Evolutionary conservation across 2,888 invertebrate genomes (phyloP).

Genomic region (Zygogramma bicolorata): DNA sequence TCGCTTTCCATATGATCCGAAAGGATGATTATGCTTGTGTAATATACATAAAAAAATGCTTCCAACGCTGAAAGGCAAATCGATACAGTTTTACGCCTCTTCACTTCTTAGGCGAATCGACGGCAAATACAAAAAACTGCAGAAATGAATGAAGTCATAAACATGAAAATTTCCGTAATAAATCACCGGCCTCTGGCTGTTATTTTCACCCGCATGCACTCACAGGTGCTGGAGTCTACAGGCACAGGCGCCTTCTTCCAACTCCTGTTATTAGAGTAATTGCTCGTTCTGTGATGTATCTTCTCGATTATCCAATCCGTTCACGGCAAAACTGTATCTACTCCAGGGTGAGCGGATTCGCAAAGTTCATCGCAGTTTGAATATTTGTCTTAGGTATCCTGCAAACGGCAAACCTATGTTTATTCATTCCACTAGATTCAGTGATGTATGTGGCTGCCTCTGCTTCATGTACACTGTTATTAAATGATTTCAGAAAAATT

Average conservation of each 20-base stretch:
- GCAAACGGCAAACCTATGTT: not conserved
- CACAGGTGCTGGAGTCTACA: conserved; percentile 7
- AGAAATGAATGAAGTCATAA: conserved; percentile 6
- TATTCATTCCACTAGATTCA: not conserved
- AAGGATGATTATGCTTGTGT: no score
- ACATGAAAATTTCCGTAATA: not conserved
- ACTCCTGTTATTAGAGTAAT: conserved; percentile 29
- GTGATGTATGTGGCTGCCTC: not conserved
- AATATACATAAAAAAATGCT: not conserved
- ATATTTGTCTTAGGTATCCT: conserved; percentile 9
- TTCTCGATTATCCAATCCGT: conserved; percentile 16
- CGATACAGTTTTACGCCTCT: not conserved
- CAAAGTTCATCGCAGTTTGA: conserved; percentile 25
- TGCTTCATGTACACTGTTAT: not conserved
- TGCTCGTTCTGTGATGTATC: conserved; percentile 28
- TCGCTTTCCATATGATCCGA: no score
- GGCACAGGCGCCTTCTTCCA: conserved; percentile 7
- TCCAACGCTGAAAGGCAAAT: not conserved
- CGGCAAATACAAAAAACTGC: not conserved
- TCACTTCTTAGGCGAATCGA: not conserved
- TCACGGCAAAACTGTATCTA: conserved; percentile 11
- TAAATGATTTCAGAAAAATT: not conserved
- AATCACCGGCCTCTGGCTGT: not conserved
- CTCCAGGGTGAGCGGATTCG: not conserved
- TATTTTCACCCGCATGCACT: conserved; percentile 9